phyloP scores from a whole-genome alignment of 1,140 invertebrate genomes.

The Diorhabda elongata region DNA sequence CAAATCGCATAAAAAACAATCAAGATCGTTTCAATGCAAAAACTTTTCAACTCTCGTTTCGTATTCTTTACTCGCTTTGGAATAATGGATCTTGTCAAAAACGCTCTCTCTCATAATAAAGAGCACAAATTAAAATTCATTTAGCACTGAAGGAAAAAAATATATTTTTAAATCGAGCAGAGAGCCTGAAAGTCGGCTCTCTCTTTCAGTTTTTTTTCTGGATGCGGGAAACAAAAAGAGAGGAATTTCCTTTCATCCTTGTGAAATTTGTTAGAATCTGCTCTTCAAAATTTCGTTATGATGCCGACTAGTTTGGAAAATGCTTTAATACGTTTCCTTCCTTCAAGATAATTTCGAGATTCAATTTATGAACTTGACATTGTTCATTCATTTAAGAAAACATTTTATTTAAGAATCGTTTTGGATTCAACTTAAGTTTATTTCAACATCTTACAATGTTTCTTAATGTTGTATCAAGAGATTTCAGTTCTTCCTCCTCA shows the following conservation, averaged over 20 bases:
- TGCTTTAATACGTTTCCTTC: conserved; percentile 4
- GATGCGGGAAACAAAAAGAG: background rate
- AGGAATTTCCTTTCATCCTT: background rate
- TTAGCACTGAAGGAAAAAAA: conserved; percentile 7
- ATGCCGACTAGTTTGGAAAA: background rate
- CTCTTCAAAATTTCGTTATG: background rate
- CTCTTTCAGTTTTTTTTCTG: background rate
- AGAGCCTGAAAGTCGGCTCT: background rate
- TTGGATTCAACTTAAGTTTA: no score
- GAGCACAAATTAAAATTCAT: conserved; percentile 12
- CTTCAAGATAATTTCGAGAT: background rate
- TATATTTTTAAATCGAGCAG: background rate
- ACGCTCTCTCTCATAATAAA: conserved; percentile 9
- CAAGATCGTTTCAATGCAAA: background rate
- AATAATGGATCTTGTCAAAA: conserved; percentile 12
- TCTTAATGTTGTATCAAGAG: no score
- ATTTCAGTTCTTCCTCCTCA: no score
- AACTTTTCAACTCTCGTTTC: conserved; percentile 4
- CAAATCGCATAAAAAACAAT: conserved; percentile 8
- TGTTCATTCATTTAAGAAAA: no score
- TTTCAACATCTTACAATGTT: no score
- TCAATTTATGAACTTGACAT: no score
- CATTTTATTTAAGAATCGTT: no score
- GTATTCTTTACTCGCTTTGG: background rate
- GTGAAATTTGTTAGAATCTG: conserved; percentile 2